These are phyloP conservation scores for Drosophila pandora DNA, from an alignment of 1,140 invertebrate species.

Conservation along the genomic window DNA sequence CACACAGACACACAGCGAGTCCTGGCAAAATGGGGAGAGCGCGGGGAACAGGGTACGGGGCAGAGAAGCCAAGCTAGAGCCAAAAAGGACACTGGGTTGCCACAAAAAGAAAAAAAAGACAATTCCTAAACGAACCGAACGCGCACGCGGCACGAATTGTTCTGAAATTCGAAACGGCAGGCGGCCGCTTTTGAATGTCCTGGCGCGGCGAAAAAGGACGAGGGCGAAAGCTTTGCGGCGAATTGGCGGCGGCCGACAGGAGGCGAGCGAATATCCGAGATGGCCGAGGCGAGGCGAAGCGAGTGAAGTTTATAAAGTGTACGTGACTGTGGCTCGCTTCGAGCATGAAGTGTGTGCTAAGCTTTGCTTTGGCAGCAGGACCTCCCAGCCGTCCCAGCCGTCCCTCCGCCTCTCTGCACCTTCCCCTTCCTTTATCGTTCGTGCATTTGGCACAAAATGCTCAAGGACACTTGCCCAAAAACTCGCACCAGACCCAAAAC, in stretches of 20 bases:
- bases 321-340: constrained; percentile 75
- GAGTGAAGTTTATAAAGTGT: constrained; percentile 76
- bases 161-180: constrained; percentile 53
- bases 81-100: not conserved
- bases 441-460: constrained; percentile 72
- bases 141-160: constrained; percentile 77
- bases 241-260: constrained; percentile 25
- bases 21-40: constrained; percentile 12
- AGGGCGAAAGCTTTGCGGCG: constrained; percentile 36
- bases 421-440: constrained; percentile 4
- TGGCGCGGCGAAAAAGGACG: constrained; percentile 34
- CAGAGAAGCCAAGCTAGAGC: not conserved
- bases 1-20: constrained; percentile 4
- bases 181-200: constrained; percentile 61
- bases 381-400: too few relatives aligned
- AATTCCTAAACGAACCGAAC: constrained; percentile 67
- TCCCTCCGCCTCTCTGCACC: not conserved
- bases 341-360: constrained; percentile 77
- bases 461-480: constrained; percentile 70
- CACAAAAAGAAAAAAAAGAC: not conserved
- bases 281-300: constrained; percentile 41
- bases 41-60: not conserved
- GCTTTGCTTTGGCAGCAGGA: constrained; percentile 49
- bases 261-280: not conserved
- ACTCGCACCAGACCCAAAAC: constrained; percentile 30